Evolutionary conservation across 2,888 invertebrate genomes (phyloP), one percentile per base, ranked within the genome.

Genomic region (Acleris literana): DNA sequence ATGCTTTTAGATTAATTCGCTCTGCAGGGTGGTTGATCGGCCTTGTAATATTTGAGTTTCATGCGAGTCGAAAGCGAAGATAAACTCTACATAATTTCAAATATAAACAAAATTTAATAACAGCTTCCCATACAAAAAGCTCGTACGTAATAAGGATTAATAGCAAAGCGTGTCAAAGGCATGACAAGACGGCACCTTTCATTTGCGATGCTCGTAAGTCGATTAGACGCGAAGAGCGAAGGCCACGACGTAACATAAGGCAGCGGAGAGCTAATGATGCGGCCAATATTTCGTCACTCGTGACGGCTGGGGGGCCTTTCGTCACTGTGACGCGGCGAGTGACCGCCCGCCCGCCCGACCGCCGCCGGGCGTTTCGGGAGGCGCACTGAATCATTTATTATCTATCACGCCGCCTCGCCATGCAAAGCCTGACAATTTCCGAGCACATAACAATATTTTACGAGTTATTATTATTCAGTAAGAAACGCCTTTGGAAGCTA

Each of bases 331-430:
- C 53, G 53, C 29, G 49, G 20, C 61, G 53, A 9, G 52, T 43
- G 25, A 17, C 52, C 43, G 29, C 16, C 49, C 29, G 25, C 55
- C 55, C 55, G 55, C 18, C 55, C 39, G 17, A 13, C 13, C 22
- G 17, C 33, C 29, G 25, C 16, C 52, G 61, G 33, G 20, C n/a
- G 57, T 20, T 43, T 20, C 62, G 58, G 62, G 62, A 49, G 68
- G 52, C 62, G 49, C 39, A 59, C 58, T 65, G 68, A 81, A 80
- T 81, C 80, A 80, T 82, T 82, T 80, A 81, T 81, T 78, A 80
- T 69, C 73, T 77, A 80, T 70, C 73, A 70, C 69, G 72, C 72
- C 69, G 62, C 73, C 25, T 63, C 70, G 56, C 65, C 60, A 52
- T 55, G 60, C 60, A 61, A 66, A 53, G 56, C 61, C 62, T 52